A percentile compares a stretch with the other conserved stretches of the same genome.
These are phyloP conservation scores for Petrocephalus microphthalmus DNA, from an alignment of 2,113 vertebrate species.

Conservation along the genomic window DNA sequence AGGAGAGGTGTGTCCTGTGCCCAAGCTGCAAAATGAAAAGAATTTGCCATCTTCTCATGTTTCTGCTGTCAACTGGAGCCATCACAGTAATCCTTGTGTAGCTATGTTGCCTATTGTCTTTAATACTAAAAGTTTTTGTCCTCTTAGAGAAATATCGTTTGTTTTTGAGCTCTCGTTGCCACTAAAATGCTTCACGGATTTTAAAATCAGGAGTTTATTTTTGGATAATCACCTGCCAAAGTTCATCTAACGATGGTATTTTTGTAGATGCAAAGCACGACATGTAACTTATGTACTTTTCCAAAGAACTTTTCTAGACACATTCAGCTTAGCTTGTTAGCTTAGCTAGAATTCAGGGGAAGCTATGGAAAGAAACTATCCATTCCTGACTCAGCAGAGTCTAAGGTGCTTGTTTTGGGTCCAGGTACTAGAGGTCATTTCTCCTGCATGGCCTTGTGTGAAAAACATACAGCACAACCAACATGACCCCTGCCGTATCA, in stretches of 20 bases:
- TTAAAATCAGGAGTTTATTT: background rate
- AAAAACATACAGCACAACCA: conserved; percentile 32
- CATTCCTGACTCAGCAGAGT: background rate
- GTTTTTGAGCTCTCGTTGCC: background rate
- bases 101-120: background rate
- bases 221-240: background rate
- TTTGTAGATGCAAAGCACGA: background rate
- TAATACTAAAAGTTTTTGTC: background rate
- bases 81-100: background rate
- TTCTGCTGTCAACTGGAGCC: background rate
- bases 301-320: background rate
- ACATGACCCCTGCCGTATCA: conserved; percentile 39
- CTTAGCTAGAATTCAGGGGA: background rate
- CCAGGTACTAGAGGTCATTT: background rate
- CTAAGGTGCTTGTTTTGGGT: background rate
- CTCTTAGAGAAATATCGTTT: background rate
- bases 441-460: conserved; percentile 43
- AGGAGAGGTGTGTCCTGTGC: background rate
- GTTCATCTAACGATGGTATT: background rate
- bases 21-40: background rate
- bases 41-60: background rate
- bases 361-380: background rate
- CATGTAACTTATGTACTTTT: background rate
- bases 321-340: background rate
- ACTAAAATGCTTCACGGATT: background rate